These are phyloP conservation scores for Liopterus haemorrhoidalis DNA, from an alignment of 2,888 invertebrate genomes.

Conservation along the genomic window DNA sequence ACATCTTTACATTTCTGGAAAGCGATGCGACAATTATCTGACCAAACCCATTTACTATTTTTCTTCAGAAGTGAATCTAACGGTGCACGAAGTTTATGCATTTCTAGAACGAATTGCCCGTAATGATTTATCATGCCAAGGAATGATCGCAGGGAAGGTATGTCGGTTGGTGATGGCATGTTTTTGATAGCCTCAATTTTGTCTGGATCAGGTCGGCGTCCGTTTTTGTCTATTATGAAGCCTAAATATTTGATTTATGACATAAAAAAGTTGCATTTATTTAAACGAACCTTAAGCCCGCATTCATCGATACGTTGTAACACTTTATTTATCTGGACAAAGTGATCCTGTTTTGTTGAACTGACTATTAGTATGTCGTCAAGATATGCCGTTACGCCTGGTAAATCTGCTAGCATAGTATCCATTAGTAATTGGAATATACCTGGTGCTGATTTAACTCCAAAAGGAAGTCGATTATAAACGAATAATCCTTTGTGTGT, in stretches of 20 bases:
- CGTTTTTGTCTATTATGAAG: slow-evolving; percentile 1
- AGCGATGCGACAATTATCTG: neutral
- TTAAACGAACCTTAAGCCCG: neutral
- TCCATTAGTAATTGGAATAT: slow-evolving; percentile 36
- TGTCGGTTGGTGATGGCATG: neutral
- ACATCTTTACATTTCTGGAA: neutral
- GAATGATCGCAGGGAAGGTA: too few species aligned
- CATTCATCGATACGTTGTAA: too few species aligned
- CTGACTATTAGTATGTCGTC: too few species aligned
- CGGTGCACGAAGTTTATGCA: neutral
- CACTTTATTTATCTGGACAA: too few species aligned
- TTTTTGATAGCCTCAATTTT: neutral
- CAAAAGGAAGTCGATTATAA: slow-evolving; percentile 39
- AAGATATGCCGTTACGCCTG: slow-evolving; percentile 10
- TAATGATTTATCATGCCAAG: neutral
- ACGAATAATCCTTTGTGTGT: too few species aligned
- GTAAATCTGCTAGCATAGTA: slow-evolving; percentile 14
- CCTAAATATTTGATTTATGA: slow-evolving; percentile 1
- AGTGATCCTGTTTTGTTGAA: too few species aligned
- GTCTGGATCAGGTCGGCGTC: neutral
- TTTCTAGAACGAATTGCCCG: neutral
- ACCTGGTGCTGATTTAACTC: slow-evolving; percentile 36
- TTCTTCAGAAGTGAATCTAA: neutral
- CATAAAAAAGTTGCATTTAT: neutral
- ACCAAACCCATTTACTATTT: slow-evolving; percentile 2